Evolutionary conservation across 2,888 invertebrate species (phyloP).

Genomic region (Ectropis crepuscularia): DNA sequence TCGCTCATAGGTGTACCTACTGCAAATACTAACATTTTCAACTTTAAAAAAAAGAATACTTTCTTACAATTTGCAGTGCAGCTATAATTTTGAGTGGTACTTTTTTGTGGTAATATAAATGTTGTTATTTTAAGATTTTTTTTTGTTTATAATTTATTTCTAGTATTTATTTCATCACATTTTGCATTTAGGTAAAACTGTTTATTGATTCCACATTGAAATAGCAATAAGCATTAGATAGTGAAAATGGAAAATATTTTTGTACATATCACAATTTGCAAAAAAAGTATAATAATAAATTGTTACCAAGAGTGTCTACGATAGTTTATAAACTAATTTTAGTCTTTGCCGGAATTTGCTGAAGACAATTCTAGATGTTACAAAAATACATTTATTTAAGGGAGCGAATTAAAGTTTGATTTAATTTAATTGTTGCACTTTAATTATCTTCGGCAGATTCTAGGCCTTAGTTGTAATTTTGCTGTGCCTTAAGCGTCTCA

Average conservation of each 20-base stretch:
- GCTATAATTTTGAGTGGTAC: slow-evolving; percentile 11
- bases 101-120: slow-evolving; percentile 4
- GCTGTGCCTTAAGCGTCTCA: slow-evolving; percentile 84
- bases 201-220: slow-evolving; percentile 35
- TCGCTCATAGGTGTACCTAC: slow-evolving; percentile 6
- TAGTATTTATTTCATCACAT: slow-evolving; percentile 46
- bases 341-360: slow-evolving; percentile 47
- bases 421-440: background rate
- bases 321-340: slow-evolving; percentile 65
- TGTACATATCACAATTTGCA: slow-evolving; percentile 83
- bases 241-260: slow-evolving; percentile 76
- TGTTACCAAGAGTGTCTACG: slow-evolving; percentile 81
- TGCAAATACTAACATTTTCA: slow-evolving; percentile 5
- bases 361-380: slow-evolving; percentile 1
- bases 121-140: slow-evolving; percentile 33
- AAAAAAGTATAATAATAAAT: slow-evolving; percentile 60
- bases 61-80: slow-evolving; percentile 4
- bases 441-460: slow-evolving; percentile 11
- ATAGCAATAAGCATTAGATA: slow-evolving; percentile 56
- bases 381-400: slow-evolving; percentile 2
- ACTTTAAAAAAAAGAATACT: background rate
- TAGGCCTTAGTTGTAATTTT: slow-evolving; percentile 69
- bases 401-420: slow-evolving; percentile 4
- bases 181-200: slow-evolving; percentile 44
- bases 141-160: slow-evolving; percentile 36